phyloP scores from a whole-genome alignment of 1,140 invertebrate species.

The Lordiphosa collinella region DNA sequence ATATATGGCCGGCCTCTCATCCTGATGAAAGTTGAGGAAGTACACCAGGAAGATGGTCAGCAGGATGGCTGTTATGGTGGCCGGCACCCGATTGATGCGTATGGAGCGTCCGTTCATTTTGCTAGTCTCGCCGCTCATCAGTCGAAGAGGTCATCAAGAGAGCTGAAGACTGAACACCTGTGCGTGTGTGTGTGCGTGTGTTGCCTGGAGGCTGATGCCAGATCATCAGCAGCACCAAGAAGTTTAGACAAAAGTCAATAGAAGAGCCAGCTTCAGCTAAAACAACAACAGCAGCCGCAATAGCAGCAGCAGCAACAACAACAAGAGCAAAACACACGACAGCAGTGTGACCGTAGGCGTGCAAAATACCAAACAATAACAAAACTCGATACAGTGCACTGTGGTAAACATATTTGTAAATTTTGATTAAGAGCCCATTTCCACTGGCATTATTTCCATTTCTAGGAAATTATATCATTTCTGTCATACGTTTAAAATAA shows the following conservation, averaged over 20 bases:
- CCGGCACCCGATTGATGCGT: constrained; percentile 71
- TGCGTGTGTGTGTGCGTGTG: not conserved
- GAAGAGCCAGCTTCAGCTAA: constrained; percentile 3
- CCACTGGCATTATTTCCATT: no score
- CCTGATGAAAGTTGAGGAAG: constrained; percentile 66
- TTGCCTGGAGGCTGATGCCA: constrained; percentile 1
- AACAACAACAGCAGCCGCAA: not conserved
- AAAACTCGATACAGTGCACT: not conserved
- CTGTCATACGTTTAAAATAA: no score
- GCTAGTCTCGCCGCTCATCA: constrained; percentile 3
- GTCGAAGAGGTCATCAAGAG: no score
- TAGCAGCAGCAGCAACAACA: constrained; percentile 2
- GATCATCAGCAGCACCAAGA: constrained; percentile 3
- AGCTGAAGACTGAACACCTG: not conserved
- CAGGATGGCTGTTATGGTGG: constrained; percentile 57
- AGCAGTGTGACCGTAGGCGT: not conserved
- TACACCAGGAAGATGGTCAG: constrained; percentile 59
- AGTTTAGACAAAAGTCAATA: constrained; percentile 4
- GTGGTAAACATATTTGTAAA: no score
- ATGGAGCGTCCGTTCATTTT: constrained; percentile 75
- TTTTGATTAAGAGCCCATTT: no score
- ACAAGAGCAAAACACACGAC: not conserved
- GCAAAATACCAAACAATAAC: not conserved
- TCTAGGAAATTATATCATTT: no score
- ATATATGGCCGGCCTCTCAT: constrained; percentile 65